A percentile compares a stretch with the other conserved stretches of the same genome.
phyloP scores from a whole-genome alignment of 2,797 vertebrate species.

The Phataginus tetradactyla region DNA sequence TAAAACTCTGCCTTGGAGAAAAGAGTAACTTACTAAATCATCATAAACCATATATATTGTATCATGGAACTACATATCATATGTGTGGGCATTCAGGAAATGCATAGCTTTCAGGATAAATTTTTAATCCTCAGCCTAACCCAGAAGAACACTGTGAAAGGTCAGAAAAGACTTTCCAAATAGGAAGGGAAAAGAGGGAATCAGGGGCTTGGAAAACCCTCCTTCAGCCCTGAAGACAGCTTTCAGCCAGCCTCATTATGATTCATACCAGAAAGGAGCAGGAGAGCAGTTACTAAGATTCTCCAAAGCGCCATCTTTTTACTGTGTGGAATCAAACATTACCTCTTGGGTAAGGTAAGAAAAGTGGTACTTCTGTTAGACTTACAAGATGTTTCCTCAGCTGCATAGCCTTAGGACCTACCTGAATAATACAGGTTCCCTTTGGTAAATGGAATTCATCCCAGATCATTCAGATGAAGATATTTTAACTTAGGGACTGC shows the following conservation, averaged over 20 bases:
- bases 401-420: not conserved
- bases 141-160: not conserved
- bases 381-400: not conserved
- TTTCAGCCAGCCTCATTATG: not conserved
- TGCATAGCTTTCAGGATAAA: not conserved
- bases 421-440: not conserved
- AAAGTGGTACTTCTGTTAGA: not conserved
- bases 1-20: constrained; percentile 39
- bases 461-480: not conserved
- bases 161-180: constrained; percentile 21
- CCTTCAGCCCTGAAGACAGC: not conserved
- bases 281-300: not conserved
- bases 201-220: not conserved
- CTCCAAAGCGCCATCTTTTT: not conserved
- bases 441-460: constrained; percentile 17
- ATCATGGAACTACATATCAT: not conserved
- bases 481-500: not conserved
- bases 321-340: not conserved
- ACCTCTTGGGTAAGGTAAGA: not conserved
- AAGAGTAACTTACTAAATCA: constrained; percentile 17
- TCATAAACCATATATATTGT: not conserved
- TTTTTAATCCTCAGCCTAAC: not conserved
- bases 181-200: not conserved
- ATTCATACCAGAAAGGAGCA: not conserved
- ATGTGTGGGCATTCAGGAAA: not conserved